Evolutionary conservation across 2,797 vertebrate genomes (phyloP).

Genomic region (Pangasius djambal): DNA sequence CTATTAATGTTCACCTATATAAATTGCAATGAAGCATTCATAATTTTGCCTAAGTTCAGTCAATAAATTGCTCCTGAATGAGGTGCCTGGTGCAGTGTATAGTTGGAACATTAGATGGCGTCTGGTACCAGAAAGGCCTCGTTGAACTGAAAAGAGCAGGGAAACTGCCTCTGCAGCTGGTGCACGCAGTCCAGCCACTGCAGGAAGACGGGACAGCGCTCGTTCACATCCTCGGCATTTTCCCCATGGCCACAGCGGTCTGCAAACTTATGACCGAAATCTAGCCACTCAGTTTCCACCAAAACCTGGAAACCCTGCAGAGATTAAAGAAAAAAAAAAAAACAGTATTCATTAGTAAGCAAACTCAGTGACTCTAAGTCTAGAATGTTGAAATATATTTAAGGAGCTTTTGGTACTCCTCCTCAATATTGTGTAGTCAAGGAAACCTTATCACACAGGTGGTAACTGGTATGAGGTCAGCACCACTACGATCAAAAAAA

Average conservation of each 20-base stretch:
- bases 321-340: not conserved
- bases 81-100: not conserved
- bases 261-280: constrained; percentile 97
- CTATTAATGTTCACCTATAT: not conserved
- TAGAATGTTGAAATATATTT: not conserved
- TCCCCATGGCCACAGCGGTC: constrained; percentile 96
- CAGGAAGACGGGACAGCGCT: constrained; percentile 95
- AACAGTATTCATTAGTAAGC: not conserved
- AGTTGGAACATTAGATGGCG: constrained; percentile 21
- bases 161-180: constrained; percentile 97
- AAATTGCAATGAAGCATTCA: not conserved
- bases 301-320: constrained; percentile 93
- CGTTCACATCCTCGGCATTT: constrained; percentile 92
- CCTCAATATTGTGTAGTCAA: too few species aligned
- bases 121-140: constrained; percentile 93
- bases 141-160: constrained; percentile 97
- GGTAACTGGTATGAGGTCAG: not conserved
- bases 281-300: constrained; percentile 95
- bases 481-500: not conserved
- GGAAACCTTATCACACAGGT: not conserved
- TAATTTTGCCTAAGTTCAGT: not conserved
- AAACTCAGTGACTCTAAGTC: not conserved
- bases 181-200: constrained; percentile 99
- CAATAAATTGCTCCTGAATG: not conserved
- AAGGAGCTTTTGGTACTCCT: not conserved